These are phyloP conservation scores for Albula goreensis DNA, from an alignment of 2,113 vertebrate genomes.

Conservation along the genomic window DNA sequence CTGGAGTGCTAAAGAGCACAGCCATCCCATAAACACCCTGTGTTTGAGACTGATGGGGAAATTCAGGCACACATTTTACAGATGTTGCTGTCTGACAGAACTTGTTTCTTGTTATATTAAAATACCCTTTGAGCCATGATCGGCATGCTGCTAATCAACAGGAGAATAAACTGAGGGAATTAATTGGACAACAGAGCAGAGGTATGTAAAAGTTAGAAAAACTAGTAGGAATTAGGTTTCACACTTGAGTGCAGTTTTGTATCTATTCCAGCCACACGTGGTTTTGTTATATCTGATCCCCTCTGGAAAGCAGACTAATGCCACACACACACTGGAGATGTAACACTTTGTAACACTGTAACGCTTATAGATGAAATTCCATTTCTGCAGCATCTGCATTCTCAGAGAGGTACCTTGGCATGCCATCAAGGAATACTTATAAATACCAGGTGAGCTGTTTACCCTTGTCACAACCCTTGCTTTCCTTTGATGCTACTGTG, in stretches of 20 bases:
- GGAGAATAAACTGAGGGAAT: not conserved
- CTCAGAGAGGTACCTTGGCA: slow-evolving; percentile 91
- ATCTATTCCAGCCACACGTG: no score
- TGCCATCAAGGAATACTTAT: slow-evolving; percentile 86
- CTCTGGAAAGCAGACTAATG: no score
- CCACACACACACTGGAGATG: no score
- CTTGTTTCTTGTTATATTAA: not conserved
- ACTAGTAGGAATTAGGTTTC: not conserved
- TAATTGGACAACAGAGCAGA: not conserved
- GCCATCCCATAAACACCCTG: not conserved
- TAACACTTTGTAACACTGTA: no score
- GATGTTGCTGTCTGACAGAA: not conserved
- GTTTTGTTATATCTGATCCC: no score
- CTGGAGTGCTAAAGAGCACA: not conserved
- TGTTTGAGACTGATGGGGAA: not conserved
- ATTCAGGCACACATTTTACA: not conserved
- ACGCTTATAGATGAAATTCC: slow-evolving; percentile 35
- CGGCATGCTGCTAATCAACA: not conserved
- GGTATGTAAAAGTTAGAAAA: not conserved
- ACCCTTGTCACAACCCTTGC: not conserved
- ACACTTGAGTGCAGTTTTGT: not conserved
- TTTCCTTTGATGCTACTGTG: not conserved
- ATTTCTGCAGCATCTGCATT: slow-evolving; percentile 85
- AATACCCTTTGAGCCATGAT: not conserved
- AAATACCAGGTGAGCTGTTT: slow-evolving; percentile 81